A percentile compares a stretch with the other conserved stretches of the same genome.
phyloP scores from a whole-genome alignment of 2,888 invertebrate genomes.

The Mythimna lalbum region DNA sequence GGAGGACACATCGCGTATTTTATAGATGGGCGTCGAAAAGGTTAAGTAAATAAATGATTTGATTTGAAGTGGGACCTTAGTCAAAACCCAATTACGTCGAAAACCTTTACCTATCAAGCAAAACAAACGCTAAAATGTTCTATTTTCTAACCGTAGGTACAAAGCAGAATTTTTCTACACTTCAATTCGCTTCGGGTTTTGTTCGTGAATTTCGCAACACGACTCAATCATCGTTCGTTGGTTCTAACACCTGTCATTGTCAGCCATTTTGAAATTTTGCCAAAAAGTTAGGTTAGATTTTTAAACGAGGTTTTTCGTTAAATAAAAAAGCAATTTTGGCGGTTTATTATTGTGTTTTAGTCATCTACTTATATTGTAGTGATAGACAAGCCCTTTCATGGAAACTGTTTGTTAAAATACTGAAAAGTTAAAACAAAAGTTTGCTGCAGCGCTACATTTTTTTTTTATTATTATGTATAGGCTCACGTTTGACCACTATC shows the following conservation, averaged over 20 bases:
- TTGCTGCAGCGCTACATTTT: too few species aligned
- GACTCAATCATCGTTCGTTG: constrained; percentile 54
- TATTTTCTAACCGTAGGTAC: constrained; percentile 11
- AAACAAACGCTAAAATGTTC: not conserved
- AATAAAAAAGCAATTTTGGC: constrained; percentile 5
- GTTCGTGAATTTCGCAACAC: constrained; percentile 39
- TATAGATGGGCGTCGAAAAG: too few species aligned
- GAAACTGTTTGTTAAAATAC: too few species aligned
- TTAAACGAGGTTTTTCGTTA: constrained; percentile 29
- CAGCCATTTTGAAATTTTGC: constrained; percentile 55
- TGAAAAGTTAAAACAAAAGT: too few species aligned
- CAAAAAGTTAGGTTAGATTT: constrained; percentile 52
- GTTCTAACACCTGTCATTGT: constrained; percentile 49
- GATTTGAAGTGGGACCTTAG: too few species aligned
- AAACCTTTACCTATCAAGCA: not conserved
- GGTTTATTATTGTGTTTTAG: constrained; percentile 21
- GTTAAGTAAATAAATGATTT: too few species aligned
- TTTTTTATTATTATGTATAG: too few species aligned
- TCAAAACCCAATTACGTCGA: too few species aligned
- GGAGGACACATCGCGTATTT: too few species aligned
- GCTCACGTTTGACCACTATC: too few species aligned
- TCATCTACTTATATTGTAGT: too few species aligned
- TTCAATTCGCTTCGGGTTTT: constrained; percentile 14
- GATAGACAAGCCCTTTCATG: too few species aligned
- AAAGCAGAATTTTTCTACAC: constrained; percentile 36